Evolutionary conservation across 37 sponge, comb jelly and placozoan species (phyloP).

Genomic region (Petrosia ficiformis): DNA sequence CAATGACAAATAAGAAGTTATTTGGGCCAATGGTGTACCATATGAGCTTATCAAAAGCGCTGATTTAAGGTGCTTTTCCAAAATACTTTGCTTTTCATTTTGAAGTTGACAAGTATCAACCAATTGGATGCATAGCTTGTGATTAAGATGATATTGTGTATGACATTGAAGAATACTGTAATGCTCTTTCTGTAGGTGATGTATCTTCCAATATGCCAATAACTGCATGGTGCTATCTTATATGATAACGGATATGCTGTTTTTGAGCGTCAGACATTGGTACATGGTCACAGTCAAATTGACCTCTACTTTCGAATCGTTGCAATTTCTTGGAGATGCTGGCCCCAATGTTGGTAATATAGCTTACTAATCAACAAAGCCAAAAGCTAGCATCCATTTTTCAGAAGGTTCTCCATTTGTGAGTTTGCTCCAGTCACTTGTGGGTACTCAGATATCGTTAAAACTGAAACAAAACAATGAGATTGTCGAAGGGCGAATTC

Average conservation of each 20-base stretch:
- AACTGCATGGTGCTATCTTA: slow-evolving; percentile 56
- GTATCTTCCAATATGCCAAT: slow-evolving; percentile 58
- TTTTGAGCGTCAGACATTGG: slow-evolving; percentile 61
- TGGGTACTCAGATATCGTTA: slow-evolving; percentile 22
- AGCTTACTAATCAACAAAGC: slow-evolving; percentile 83
- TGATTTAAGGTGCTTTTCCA: too few species aligned
- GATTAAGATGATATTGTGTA: too few species aligned
- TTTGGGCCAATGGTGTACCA: too few species aligned
- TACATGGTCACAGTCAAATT: slow-evolving; percentile 74
- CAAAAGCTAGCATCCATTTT: slow-evolving; percentile 58
- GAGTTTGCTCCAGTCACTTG: slow-evolving; percentile 41
- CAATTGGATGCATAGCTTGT: too few species aligned
- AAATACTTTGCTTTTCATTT: too few species aligned
- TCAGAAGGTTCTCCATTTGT: slow-evolving; percentile 31
- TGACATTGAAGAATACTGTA: too few species aligned
- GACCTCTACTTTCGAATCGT: slow-evolving; percentile 86
- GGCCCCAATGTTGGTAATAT: slow-evolving; percentile 77
- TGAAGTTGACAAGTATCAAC: too few species aligned
- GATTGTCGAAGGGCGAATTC: slow-evolving; percentile 54
- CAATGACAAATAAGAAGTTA: too few species aligned
- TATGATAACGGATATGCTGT: slow-evolving; percentile 93
- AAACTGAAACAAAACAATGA: background rate
- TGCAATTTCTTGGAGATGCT: slow-evolving; percentile 67
- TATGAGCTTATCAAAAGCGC: too few species aligned
- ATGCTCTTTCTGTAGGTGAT: background rate